Evolutionary conservation across 2,113 vertebrate genomes (phyloP), one percentile per base, ranked within the genome.

Genomic region (Myanophis thanlyinensis): DNA sequence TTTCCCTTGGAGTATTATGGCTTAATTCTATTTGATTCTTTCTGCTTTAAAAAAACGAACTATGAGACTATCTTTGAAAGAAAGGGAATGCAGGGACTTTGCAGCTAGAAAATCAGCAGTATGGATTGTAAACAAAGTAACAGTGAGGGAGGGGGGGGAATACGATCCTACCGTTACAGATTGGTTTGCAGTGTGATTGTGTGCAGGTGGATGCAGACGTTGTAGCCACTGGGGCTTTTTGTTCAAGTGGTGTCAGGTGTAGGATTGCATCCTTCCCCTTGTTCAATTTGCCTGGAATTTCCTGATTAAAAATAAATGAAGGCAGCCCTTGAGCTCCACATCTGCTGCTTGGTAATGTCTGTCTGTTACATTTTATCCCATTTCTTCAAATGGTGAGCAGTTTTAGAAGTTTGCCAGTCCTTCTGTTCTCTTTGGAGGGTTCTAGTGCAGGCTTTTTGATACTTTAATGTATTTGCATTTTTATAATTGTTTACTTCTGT

Each of bases 71-170:
- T 46, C 20, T 67, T 23, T 52, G n/a, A 80, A 89, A 93, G 94
- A 95, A 96, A 93, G 52, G 89, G 92, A 94, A 93, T 6, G 84
- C 23, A 53, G 84, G 48, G 46, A 59, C 93, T 95, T 94, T 95
- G 87, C 80, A 95, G 94, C 92, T 93, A 89, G 22, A 30, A 59
- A 89, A 52, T 88, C 27, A 92, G 51, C 91, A 86, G 84, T 0
- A 0, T 8, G 0, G 94, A 95, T 96, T 96, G 94, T 96, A 95
- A 91, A 80, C 90, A 80, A 59, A 85, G 94, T 27, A 67, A 23
- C 1, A 15, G 85, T 35, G 59, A 23, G 20, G 5, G 90, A 93
- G 91, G 46, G 67, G 67, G 3, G 22, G 62, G n/a, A 18, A 15
- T 20, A 35, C 35, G 0, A 25, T 13, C 84, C 27, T 67, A 35